Percentiles rank a stretch among this genome's conserved stretches.
Evolutionary conservation across 2,113 vertebrate species (phyloP).

Genomic region (Sinosuthora webbiana): DNA sequence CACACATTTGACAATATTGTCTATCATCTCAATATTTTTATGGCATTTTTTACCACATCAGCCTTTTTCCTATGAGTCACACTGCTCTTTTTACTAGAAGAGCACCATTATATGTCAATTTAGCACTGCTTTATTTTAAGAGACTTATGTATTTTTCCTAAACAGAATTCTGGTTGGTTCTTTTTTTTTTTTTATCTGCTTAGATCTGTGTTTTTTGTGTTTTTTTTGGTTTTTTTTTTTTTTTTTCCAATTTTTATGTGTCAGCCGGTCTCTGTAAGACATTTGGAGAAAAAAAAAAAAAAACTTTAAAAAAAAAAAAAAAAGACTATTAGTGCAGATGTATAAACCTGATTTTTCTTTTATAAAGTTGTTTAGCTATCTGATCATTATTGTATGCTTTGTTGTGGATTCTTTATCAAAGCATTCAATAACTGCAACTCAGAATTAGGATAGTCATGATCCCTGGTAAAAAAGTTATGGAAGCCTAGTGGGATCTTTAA

Average conservation of each 20-base stretch:
- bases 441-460: not conserved
- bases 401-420: not conserved
- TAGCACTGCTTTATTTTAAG: not conserved
- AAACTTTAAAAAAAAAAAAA: not conserved
- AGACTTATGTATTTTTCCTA: not conserved
- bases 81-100: not conserved
- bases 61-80: not conserved
- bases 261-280: not conserved
- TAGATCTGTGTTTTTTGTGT: no score
- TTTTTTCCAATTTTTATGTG: not conserved
- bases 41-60: not conserved
- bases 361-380: not conserved
- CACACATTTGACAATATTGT: not conserved
- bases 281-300: not conserved
- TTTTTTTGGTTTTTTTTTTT: not conserved
- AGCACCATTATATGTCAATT: not conserved
- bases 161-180: not conserved
- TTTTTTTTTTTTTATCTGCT: no score
- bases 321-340: fast-evolving
- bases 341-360: not conserved
- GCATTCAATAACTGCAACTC: not conserved
- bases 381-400: not conserved
- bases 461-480: not conserved
- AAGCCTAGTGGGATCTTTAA: not conserved
- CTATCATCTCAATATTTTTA: not conserved